phyloP scores from a whole-genome alignment of 2,113 vertebrate genomes.

The Hystrix cristata region DNA sequence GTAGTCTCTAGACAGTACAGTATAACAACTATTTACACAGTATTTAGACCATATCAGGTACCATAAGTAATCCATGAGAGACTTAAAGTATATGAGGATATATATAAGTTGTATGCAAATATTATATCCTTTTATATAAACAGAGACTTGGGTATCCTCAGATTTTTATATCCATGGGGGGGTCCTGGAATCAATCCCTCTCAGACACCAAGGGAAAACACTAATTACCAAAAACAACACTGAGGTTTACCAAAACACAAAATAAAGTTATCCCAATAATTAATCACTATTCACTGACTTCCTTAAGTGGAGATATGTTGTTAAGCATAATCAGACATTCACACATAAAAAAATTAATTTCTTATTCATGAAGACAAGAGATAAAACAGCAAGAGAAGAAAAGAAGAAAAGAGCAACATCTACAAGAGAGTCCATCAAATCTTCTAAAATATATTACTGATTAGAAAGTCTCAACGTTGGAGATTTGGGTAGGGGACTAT shows the following conservation, averaged over 20 bases:
- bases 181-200: background rate
- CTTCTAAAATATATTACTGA: slow-evolving; percentile 63
- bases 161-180: background rate
- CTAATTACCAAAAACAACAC: slow-evolving; percentile 40
- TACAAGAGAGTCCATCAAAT: slow-evolving; percentile 55
- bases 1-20: background rate
- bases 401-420: slow-evolving; percentile 54
- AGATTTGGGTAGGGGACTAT: background rate
- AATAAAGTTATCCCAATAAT: slow-evolving; percentile 58
- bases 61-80: background rate
- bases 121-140: background rate
- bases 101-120: background rate
- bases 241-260: slow-evolving; percentile 44
- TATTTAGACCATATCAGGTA: background rate
- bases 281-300: slow-evolving; percentile 50
- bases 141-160: background rate
- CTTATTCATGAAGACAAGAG: slow-evolving; percentile 62
- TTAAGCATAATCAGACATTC: slow-evolving; percentile 14
- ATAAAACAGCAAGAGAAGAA: slow-evolving; percentile 64
- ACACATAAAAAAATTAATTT: slow-evolving; percentile 64
- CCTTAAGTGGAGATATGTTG: background rate
- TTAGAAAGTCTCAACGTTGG: slow-evolving; percentile 40
- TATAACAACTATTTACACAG: background rate
- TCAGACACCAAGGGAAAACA: background rate
- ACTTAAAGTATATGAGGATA: background rate